Conservation (phyloP, 2,888 invertebrate species). For the Busseola fusca region DNA sequence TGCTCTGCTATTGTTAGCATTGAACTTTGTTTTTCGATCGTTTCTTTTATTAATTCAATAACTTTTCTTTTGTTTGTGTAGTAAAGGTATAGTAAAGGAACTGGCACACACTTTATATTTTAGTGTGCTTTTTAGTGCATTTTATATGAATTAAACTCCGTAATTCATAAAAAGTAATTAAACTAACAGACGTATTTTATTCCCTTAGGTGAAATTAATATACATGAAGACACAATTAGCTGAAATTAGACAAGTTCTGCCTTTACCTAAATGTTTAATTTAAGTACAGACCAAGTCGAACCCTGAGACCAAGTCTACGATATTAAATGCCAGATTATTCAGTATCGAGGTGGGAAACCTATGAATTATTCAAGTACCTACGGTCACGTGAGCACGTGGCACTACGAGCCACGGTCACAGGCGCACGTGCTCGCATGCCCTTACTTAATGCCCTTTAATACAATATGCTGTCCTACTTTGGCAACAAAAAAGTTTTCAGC, state of each 20-base stretch:
- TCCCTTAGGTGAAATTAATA: conserved; percentile 9
- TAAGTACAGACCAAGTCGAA: neutral
- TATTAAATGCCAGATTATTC: conserved; percentile 5
- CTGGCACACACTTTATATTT: conserved; percentile 1
- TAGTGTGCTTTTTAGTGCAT: neutral
- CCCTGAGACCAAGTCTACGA: conserved; percentile 1
- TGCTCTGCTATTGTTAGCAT: conserved; percentile 30
- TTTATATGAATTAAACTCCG: neutral
- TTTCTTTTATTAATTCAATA: conserved; percentile 1
- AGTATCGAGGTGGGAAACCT: conserved; percentile 45
- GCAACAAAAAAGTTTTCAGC: neutral
- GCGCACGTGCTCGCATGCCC: conserved; percentile 41
- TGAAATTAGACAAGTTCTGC: neutral
- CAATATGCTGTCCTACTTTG: neutral
- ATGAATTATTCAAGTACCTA: conserved; percentile 55
- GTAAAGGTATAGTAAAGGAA: neutral
- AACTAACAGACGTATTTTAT: neutral
- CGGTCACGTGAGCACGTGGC: conserved; percentile 40
- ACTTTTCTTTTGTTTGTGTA: conserved; percentile 10
- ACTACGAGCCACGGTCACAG: conserved; percentile 37
- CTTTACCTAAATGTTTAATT: neutral
- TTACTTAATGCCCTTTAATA: conserved; percentile 9
- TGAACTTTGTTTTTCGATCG: conserved; percentile 22
- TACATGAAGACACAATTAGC: conserved; percentile 5
- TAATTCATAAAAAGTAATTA: neutral